Evolutionary conservation across 2,888 invertebrate genomes (phyloP), one percentile per base, ranked within the genome.

Genomic region (Apocheima hispidaria): DNA sequence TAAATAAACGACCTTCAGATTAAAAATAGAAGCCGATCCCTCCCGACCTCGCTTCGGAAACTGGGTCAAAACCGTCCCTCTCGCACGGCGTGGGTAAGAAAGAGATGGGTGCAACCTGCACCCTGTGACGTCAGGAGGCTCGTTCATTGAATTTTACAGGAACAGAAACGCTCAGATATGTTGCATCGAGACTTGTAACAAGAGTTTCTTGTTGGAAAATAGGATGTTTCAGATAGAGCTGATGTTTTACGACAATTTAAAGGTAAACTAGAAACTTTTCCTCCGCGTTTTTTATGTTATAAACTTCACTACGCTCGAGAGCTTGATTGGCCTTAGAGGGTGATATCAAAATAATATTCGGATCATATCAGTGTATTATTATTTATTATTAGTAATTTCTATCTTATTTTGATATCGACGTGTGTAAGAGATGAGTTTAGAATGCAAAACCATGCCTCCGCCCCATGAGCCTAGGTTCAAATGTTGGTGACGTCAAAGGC

Each of bases 1-100:
- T 91, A 90, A 90, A 92, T 92, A 92, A 84, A 86, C 90, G 92
- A 92, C 92, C 92, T 92, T 92, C 91, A 90, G 88, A 81, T 87
- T 90, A 91, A 89, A 92, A 92, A 92, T 92, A 92, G 92, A 92
- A 81, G 83, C 79, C 86, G 85, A 86, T 87, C 91, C 88, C 88
- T 81, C 82, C 86, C 84, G 81, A 84, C 78, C 86, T 91, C 88
- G 92, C 90, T 92, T 88, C 84, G 83, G 77, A 88, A 92, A 91
- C 88, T 92, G 78, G 92, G 92, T 92, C 92, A 92, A 76, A 54
- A 73, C 78, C 68, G 66, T 87, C 88, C 74, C 83, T 63, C 69
- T 88, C 83, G 41, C 74, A 51, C 79, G 41, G n/a, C 38, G 33
- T 20, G 40, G 18, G 76, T 51, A 63, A 53, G 81, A 87, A 66